Evolutionary conservation across 2,797 vertebrate species (phyloP), one percentile per base, ranked within the genome.

Genomic region (Etheostoma perlongum): DNA sequence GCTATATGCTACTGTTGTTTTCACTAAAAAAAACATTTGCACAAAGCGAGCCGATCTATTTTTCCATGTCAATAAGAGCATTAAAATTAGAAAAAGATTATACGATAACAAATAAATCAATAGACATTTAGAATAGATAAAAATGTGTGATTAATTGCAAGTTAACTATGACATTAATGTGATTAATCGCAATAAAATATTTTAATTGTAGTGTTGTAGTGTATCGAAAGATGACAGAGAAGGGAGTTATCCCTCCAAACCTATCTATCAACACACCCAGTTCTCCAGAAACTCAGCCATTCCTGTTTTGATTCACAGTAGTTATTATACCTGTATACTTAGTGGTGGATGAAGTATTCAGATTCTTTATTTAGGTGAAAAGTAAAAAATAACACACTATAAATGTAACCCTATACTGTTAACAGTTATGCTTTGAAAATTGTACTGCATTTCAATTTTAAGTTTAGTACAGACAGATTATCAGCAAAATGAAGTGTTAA

Each of bases 201-300:
- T 30, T 30, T 5, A 30, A 5, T 30, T 5, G 30, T 30, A 30
- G 30, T 5, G 5, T 5, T 30, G 1, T 1, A 6, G 8, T 57
- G 23, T 19, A 52, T 11, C 64, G 18, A 76, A 27, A 61, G 40
- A 52, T 47, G 60, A 9, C 11, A 23, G 25, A 65, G 47, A 48
- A 27, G 7, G 65, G 66, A 80, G 48, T 49, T 47, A 18, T 59
- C 33, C 4, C 54, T 13, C 16, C 2, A 21, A 77, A 71, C 74
- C 73, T 48, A 52, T 76, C 46, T 36, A 12, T 76, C 52, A 68
- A 67, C 67, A 79, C 59, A 49, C 16, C 59, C 59, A 64, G 49
- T 52, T 65, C n/a, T 46, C 46, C 58, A 47, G 4, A 66, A 72
- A 82, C 67, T 74, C 53, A 19, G 33, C 36, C 60, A 76, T 83